These are phyloP conservation scores for Cosmorhoe ocellata DNA, from an alignment of 2,888 invertebrate species.

Conservation along the genomic window DNA sequence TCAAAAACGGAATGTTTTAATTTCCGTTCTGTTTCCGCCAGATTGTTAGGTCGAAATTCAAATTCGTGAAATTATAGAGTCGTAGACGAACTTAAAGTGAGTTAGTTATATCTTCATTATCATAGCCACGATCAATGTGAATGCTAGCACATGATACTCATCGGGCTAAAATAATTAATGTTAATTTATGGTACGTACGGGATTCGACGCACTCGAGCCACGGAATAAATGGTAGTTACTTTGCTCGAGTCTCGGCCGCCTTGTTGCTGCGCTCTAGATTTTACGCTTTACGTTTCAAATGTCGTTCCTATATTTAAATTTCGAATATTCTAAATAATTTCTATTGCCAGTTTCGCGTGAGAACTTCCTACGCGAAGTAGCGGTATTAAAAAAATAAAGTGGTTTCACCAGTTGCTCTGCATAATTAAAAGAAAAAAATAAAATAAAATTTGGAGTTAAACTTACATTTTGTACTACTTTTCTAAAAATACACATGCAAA, in stretches of 20 bases:
- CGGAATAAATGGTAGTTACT: conserved; percentile 10
- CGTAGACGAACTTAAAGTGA: conserved; percentile 26
- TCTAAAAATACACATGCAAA: neutral
- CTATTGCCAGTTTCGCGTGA: conserved; percentile 17
- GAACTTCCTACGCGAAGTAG: conserved; percentile 19
- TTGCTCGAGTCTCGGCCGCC: conserved; percentile 26
- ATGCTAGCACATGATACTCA: conserved; percentile 55
- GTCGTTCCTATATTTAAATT: conserved; percentile 17
- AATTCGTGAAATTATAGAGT: conserved; percentile 28
- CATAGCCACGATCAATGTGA: conserved; percentile 55
- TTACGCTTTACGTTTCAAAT: conserved; percentile 18
- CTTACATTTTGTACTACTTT: too few species aligned
- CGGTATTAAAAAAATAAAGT: conserved; percentile 9
- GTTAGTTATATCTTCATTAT: conserved; percentile 44
- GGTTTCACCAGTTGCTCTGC: conserved; percentile 7
- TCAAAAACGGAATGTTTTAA: conserved; percentile 28
- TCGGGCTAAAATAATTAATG: conserved; percentile 63
- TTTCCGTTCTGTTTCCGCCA: conserved; percentile 27
- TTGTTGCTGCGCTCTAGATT: conserved; percentile 27
- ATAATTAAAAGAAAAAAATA: neutral
- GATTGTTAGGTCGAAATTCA: conserved; percentile 29
- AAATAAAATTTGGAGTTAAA: too few species aligned
- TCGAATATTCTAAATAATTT: conserved; percentile 9
- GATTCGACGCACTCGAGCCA: conserved; percentile 36
- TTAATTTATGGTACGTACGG: conserved; percentile 52